phyloP scores from a whole-genome alignment of 2,113 vertebrate genomes.

The Nycticorax nycticorax region DNA sequence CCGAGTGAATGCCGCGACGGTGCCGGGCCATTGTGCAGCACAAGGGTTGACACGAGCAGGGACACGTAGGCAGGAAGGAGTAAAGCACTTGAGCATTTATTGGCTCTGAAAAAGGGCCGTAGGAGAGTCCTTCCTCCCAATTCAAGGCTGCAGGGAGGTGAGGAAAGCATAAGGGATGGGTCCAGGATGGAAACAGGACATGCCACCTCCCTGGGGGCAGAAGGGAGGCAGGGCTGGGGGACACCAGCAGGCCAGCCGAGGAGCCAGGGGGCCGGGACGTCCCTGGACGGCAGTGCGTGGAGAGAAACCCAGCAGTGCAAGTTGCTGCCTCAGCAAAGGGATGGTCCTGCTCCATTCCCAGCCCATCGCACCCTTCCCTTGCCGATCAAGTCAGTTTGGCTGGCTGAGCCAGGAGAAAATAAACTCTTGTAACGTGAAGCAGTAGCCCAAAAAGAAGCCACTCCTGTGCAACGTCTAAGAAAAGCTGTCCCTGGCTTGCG shows the following conservation, averaged over 20 bases:
- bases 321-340: background rate
- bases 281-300: background rate
- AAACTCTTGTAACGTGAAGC: background rate
- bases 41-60: background rate
- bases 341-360: background rate
- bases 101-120: background rate
- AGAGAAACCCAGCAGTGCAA: background rate
- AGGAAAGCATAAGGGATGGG: background rate
- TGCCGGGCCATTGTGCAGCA: background rate
- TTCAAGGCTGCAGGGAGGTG: background rate
- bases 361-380: background rate
- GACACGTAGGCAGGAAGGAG: slow-evolving; percentile 31
- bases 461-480: background rate
- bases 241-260: background rate
- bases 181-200: background rate
- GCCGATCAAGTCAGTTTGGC: background rate
- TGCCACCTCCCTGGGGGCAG: background rate
- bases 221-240: background rate
- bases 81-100: background rate
- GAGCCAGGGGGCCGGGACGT: background rate
- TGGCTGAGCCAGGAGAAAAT: background rate
- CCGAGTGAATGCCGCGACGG: rapidly evolving
- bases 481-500: background rate
- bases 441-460: background rate
- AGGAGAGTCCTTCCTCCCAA: rapidly evolving